These are phyloP conservation scores for Enteromius mattozi DNA, from an alignment of 2,797 vertebrate genomes.

Conservation along the genomic window DNA sequence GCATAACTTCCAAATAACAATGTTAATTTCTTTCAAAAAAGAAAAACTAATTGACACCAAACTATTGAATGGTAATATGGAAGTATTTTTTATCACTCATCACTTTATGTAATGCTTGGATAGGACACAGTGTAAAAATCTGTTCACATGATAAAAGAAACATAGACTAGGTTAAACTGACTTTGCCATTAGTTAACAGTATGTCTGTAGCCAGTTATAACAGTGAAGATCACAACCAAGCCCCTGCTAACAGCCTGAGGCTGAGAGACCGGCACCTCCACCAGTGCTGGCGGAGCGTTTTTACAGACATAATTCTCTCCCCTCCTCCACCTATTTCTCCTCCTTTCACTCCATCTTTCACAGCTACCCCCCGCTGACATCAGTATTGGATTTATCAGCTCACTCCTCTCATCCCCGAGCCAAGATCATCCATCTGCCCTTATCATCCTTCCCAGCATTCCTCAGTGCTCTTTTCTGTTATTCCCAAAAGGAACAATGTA, in stretches of 20 bases:
- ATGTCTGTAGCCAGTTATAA: not conserved
- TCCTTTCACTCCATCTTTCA: conserved; percentile 65
- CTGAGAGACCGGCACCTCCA: conserved; percentile 58
- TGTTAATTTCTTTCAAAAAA: not conserved
- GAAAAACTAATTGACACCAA: not conserved
- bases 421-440: conserved; percentile 67
- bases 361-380: conserved; percentile 64
- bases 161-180: not conserved
- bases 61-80: not conserved
- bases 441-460: conserved; percentile 49
- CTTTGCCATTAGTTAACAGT: not conserved
- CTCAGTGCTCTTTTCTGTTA: conserved; percentile 47
- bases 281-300: conserved; percentile 69
- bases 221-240: conserved; percentile 6
- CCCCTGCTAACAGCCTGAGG: conserved; percentile 5
- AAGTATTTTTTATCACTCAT: not conserved
- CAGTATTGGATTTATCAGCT: conserved; percentile 70
- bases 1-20: not conserved
- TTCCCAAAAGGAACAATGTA: conserved; percentile 48
- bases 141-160: not conserved
- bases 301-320: conserved; percentile 61
- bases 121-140: not conserved
- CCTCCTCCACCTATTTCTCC: conserved; percentile 70
- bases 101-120: not conserved
- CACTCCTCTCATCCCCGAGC: conserved; percentile 74